Percentiles rank a stretch among this genome's conserved stretches.
Evolutionary conservation across 2,888 invertebrate species (phyloP).

Genomic region (Mechanitis messenoides): DNA sequence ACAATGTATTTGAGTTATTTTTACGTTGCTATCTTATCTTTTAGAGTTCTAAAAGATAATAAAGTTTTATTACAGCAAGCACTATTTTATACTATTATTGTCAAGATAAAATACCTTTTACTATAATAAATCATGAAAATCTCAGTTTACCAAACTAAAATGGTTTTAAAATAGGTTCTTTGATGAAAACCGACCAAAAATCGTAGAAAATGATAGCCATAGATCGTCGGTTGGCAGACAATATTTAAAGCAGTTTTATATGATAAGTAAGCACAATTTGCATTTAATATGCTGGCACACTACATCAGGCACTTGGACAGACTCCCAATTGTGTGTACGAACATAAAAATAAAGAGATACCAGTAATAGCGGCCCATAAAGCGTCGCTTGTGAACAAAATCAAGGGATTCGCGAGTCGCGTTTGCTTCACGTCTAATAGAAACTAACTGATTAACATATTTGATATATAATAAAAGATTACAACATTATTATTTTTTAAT

Average conservation of each 20-base stretch:
- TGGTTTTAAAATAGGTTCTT: not conserved
- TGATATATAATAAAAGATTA: no score
- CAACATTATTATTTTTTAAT: no score
- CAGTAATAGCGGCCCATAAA: constrained; percentile 19
- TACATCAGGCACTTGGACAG: constrained; percentile 23
- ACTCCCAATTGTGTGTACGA: constrained; percentile 22
- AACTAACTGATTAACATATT: no score
- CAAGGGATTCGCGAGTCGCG: not conserved
- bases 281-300: constrained; percentile 28
- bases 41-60: no score
- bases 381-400: constrained; percentile 12
- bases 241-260: constrained; percentile 25
- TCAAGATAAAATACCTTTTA: no score
- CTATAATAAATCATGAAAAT: no score
- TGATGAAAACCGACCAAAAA: not conserved
- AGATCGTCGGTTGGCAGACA: constrained; percentile 9
- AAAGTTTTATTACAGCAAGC: no score
- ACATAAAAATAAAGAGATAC: constrained; percentile 26
- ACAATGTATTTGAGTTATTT: no score
- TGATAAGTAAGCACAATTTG: constrained; percentile 24
- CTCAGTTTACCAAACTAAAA: not conserved
- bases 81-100: no score
- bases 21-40: no score
- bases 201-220: not conserved
- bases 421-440: no score